phyloP scores from a whole-genome alignment of 2,797 vertebrate species.

The Mus minutoides region DNA sequence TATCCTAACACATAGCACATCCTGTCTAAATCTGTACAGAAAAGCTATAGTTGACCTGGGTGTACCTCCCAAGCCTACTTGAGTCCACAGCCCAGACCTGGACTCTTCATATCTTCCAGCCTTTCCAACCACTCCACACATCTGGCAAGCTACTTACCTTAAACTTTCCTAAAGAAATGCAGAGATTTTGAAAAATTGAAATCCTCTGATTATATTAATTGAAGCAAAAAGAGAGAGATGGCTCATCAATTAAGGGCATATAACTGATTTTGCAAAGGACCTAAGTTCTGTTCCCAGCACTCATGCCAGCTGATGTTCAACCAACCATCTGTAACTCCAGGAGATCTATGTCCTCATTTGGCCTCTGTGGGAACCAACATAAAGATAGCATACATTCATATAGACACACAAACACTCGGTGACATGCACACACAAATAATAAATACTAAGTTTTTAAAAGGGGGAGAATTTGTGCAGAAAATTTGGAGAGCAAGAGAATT shows the following conservation, averaged over 20 bases:
- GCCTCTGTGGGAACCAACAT: neutral
- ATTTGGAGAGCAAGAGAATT: neutral
- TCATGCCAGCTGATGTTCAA: neutral
- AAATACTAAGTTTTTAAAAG: neutral
- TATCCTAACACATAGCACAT: neutral
- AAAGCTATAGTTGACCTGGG: neutral
- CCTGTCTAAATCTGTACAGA: neutral
- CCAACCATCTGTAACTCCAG: neutral
- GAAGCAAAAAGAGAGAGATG: neutral
- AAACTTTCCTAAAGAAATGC: neutral
- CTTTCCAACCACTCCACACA: neutral
- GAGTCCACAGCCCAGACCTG: neutral
- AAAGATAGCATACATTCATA: neutral
- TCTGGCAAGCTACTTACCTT: neutral
- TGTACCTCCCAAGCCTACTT: neutral
- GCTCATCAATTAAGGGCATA: neutral
- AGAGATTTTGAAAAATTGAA: neutral
- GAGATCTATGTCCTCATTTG: neutral
- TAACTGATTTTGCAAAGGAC: neutral
- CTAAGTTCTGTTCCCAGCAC: neutral
- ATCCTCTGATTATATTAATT: neutral
- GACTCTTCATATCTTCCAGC: neutral
- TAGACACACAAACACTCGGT: neutral
- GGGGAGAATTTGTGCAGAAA: neutral
- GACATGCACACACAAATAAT: neutral